Percentiles rank a stretch among this genome's conserved stretches.
Conservation (phyloP, 2,797 vertebrate species). For the Fundulus diaphanus region DNA sequence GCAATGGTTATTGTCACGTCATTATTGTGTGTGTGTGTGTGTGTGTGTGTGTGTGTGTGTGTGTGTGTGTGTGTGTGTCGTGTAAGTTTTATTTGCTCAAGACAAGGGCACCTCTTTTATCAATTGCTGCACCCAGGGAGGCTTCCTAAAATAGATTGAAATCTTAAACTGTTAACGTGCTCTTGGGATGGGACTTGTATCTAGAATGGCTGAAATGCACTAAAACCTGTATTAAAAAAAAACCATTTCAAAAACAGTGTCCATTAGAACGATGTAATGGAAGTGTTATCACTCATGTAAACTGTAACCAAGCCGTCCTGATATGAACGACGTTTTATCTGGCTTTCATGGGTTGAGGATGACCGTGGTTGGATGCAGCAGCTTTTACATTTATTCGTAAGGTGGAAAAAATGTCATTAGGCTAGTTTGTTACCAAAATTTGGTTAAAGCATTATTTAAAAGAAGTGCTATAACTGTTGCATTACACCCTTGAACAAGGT, state of each 20-base stretch:
- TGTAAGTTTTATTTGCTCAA: neutral
- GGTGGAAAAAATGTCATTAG: neutral
- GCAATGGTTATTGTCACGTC: neutral
- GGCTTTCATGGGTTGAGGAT: neutral
- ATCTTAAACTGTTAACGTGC: constrained; percentile 67
- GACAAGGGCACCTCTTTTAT: constrained; percentile 41
- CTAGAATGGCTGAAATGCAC: constrained; percentile 28
- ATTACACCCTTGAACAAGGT: neutral
- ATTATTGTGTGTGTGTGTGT: neutral
- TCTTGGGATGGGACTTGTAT: constrained; percentile 34
- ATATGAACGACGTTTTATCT: neutral
- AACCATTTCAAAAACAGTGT: no score
- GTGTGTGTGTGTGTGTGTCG: neutral
- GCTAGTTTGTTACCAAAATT: neutral
- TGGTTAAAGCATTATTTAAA: neutral
- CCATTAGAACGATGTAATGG: no score
- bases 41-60: neutral
- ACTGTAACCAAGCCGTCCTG: neutral
- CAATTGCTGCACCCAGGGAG: constrained; percentile 67
- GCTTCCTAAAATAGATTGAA: constrained; percentile 81
- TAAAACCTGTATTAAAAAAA: neutral
- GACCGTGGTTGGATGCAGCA: neutral
- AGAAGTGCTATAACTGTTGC: neutral
- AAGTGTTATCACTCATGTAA: neutral
- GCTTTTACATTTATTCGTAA: neutral